These are phyloP conservation scores for Ptiloglossa arizonensis DNA, from an alignment of 1,140 invertebrate species.

Conservation along the genomic window DNA sequence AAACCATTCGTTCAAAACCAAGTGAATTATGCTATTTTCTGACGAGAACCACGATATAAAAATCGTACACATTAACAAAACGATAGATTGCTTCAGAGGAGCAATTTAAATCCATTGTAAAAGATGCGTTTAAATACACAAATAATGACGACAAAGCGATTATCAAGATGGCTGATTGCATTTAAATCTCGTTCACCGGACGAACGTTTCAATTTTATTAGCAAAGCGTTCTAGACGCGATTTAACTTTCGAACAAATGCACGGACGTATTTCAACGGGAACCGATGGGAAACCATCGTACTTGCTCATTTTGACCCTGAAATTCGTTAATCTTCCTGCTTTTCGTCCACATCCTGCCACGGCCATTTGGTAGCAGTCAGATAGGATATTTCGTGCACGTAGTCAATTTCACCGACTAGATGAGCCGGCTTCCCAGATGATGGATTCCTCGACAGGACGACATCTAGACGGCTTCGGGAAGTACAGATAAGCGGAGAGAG, in stretches of 20 bases:
- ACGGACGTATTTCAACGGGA: constrained; percentile 23
- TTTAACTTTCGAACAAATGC: constrained; percentile 59
- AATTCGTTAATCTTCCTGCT: constrained; percentile 67
- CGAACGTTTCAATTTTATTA: not conserved
- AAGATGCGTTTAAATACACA: no score
- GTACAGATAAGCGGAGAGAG: constrained; percentile 15
- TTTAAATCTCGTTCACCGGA: not conserved
- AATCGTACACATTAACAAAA: no score
- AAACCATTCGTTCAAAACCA: no score
- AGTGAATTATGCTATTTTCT: no score
- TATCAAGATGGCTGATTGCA: not conserved
- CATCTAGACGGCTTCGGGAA: constrained; percentile 11
- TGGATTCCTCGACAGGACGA: constrained; percentile 66
- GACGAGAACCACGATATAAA: no score
- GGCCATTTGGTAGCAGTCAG: constrained; percentile 53
- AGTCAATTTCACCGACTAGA: constrained; percentile 72
- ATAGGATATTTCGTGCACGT: constrained; percentile 75
- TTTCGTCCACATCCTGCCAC: constrained; percentile 43
- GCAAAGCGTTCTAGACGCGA: not conserved
- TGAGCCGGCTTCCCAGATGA: constrained; percentile 63
- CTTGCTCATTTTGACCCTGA: constrained; percentile 46
- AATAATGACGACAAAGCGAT: no score
- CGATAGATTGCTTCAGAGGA: no score
- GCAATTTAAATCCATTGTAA: no score
- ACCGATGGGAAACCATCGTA: constrained; percentile 50